Evolutionary conservation across 2,113 vertebrate species (phyloP), one percentile per base, ranked within the genome.

Genomic region (Eptesicus fuscus): DNA sequence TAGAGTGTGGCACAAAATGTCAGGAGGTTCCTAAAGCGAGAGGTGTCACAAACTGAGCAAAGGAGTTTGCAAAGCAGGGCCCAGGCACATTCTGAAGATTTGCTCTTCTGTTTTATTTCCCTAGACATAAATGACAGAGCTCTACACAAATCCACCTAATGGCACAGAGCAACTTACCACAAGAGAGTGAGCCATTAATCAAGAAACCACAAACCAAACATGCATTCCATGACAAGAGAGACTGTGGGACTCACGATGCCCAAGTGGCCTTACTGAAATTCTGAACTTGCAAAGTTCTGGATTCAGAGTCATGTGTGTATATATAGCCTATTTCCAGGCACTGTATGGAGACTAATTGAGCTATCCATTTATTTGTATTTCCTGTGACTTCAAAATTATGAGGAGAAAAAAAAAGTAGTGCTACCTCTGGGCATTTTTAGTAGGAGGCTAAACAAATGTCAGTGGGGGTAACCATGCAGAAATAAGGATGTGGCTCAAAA

Each of bases 401-500:
- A 91, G 25, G 23, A 61, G 8, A 25, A 51, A 53, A 53, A 20
- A 44, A 88, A 79, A 85, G 22, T 30, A 91, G 18, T 47, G 56
- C 35, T 84, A 89, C 59, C 83, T 91, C 90, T 95, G 88, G 90
- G 92, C 79, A 49, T 69, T 85, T 78, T 74, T 69, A 90, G 83
- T 73, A 88, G 86, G 88, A 77, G 69, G 80, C 32, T 51, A 96
- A 92, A 67, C 56, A 88, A 89, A 82, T 69, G 22, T 67, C 84
- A 87, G 42, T 56, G 53, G 32, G 87, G 73, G 5, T 90, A 92
- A 71, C 30, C 40, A 87, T 22, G 40, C 28, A 83, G 92, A 49
- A 95, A 96, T 95, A 93, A 96, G 96, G 95, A 92, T 95, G 95
- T 92, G 80, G 94, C 88, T 96, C 77, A 67, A 84, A 95, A 59